Base-by-base conservation (phyloP, 2,113 vertebrate genomes). In the Lasiurus cinereus region DNA sequence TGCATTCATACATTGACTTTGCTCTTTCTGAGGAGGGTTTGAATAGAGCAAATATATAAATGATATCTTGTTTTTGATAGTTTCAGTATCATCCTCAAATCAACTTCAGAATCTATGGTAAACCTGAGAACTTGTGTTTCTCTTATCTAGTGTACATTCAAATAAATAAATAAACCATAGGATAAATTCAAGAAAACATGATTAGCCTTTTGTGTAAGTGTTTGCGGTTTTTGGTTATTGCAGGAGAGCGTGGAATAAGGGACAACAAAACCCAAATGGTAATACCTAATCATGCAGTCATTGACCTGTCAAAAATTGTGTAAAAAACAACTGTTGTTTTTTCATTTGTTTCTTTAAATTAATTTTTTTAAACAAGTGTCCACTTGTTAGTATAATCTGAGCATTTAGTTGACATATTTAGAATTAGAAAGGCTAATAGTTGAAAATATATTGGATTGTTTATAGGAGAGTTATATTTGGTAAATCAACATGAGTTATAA, bases 1-100 rank as follows among this genome's bases (percentile, higher is more conserved):
- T 97, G 96, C 90, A 96, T 22, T 98, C 96, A 97, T 96, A 97
- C 94, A 93, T 91, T 97, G 92, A 88, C 84, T 91, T 97, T 94
- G 96, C 93, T 93, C 96, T 97, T 96, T 97, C 89, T 96, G 54
- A 29, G 74, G 54, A 29, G 79, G 95, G 88, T 93, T 94, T 96
- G 97, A 74, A 94, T 64, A 92, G 83, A 97, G 94, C 74, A 62
- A 14, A 5, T 97, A 91, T 98, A 88, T 46, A 56, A n/a, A 77
- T 80, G 52, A 82, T 85, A 92, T 6, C 24, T 73, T 90, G 21
- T 94, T 79, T 64, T 88, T 19, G 50, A 69, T 95, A 80, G 89
- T 93, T 2, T 84, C 50, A 64, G 67, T 52, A 21, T 84, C 64
- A 91, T 96, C 87, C 52, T 96, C 66, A 86, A 88, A 74, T 96